Conservation (phyloP, 2,888 invertebrate species). For the Catocala sponsa region DNA sequence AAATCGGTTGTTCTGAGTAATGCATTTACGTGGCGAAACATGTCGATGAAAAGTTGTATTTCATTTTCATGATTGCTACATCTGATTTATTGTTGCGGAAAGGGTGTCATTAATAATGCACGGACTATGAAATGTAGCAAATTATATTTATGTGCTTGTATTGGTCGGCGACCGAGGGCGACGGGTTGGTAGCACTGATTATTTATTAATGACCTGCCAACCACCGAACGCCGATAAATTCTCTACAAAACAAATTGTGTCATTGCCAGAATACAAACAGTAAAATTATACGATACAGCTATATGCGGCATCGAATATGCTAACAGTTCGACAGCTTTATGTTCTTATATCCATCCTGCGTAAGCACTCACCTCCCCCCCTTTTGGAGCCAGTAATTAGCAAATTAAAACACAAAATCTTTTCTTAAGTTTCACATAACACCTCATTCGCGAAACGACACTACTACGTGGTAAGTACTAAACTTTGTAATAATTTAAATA, state of each 20-base stretch:
- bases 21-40: background rate
- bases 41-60: constrained; percentile 40
- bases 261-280: constrained; percentile 58
- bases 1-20: too few relatives aligned
- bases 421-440: too few relatives aligned
- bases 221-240: constrained; percentile 69
- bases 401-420: too few relatives aligned
- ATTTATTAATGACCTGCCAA: constrained; percentile 78
- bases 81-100: constrained; percentile 52
- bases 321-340: too few relatives aligned
- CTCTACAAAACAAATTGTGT: constrained; percentile 64
- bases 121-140: constrained; percentile 46
- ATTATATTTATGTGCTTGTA: constrained; percentile 48
- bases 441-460: too few relatives aligned
- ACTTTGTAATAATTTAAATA: too few relatives aligned
- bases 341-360: too few relatives aligned
- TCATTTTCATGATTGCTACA: constrained; percentile 49
- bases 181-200: constrained; percentile 72
- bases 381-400: too few relatives aligned
- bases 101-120: constrained; percentile 57
- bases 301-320: too few relatives aligned
- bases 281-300: constrained; percentile 42
- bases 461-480: too few relatives aligned
- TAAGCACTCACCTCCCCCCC: too few relatives aligned
- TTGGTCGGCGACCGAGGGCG: constrained; percentile 35